Conservation (phyloP, 2,888 invertebrate species). For the Isotomurus palustris region DNA sequence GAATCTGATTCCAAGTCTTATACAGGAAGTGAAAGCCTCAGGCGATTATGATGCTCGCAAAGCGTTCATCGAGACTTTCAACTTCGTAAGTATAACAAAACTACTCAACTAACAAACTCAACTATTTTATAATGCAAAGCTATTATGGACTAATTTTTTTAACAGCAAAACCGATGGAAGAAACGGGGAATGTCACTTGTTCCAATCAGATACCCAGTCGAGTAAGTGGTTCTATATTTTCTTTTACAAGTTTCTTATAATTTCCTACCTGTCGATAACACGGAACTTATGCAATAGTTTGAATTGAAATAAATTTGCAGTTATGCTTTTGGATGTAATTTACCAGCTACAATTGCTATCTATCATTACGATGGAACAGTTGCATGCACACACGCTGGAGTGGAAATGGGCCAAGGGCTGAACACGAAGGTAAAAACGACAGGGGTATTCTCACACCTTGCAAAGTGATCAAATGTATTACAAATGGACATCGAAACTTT, state of each 20-base stretch:
- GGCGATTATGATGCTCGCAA: conserved; percentile 47
- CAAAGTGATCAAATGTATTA: background rate
- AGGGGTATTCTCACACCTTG: background rate
- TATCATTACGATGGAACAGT: conserved; percentile 25
- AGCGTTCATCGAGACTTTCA: conserved; percentile 42
- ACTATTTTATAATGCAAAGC: background rate
- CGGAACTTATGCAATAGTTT: too few species aligned
- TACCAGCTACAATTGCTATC: conserved; percentile 14
- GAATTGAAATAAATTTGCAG: too few species aligned
- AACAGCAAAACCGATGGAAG: conserved; percentile 69
- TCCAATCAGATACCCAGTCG: conserved; percentile 59
- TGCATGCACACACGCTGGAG: conserved; percentile 48
- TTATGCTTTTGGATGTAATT: conserved; percentile 1
- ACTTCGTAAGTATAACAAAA: conserved; percentile 48
- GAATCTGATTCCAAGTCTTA: conserved; percentile 45
- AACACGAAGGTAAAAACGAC: conserved; percentile 51
- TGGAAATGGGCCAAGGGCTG: conserved; percentile 53
- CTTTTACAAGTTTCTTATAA: conserved; percentile 58
- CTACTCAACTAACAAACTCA: background rate
- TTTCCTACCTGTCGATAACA: too few species aligned
- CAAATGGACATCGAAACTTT: background rate
- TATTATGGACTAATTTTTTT: background rate
- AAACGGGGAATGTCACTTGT: conserved; percentile 62
- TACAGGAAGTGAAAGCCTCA: conserved; percentile 46
- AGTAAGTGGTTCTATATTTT: conserved; percentile 51